Percentiles rank a stretch among this genome's conserved stretches.
These are phyloP conservation scores for Deilephila elpenor DNA, from an alignment of 2,888 invertebrate species.

Conservation along the genomic window DNA sequence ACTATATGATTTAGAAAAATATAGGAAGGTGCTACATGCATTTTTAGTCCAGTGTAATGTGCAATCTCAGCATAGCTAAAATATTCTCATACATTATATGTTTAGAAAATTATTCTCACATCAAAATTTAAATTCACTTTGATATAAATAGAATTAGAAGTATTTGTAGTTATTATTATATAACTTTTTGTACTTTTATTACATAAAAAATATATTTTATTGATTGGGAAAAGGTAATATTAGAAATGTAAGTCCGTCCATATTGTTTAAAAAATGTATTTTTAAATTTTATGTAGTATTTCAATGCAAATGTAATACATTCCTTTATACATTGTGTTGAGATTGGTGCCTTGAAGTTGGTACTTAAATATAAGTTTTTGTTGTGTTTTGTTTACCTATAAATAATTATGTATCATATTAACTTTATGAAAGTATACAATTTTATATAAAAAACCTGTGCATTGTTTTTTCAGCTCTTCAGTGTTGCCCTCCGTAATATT, in stretches of 20 bases:
- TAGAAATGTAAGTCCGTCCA: background rate
- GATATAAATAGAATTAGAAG: no score
- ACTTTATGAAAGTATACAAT: constrained; percentile 17
- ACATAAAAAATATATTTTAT: background rate
- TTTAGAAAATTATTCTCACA: background rate
- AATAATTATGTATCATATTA: constrained; percentile 29
- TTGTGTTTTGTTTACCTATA: constrained; percentile 38
- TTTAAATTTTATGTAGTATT: background rate
- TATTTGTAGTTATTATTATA: background rate
- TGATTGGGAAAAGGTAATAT: background rate
- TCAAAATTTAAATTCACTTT: no score
- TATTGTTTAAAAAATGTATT: background rate
- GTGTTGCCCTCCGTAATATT: no score
- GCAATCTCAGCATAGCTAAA: no score
- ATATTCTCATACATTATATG: background rate
- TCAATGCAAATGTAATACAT: constrained; percentile 8
- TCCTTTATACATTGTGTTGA: constrained; percentile 22
- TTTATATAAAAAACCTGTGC: background rate
- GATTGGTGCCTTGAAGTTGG: constrained; percentile 39
- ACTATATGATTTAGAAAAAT: background rate
- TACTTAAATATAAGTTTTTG: constrained; percentile 30
- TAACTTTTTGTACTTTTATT: background rate
- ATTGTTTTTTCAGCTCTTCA: constrained; percentile 13
- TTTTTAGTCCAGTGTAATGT: background rate
- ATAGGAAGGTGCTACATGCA: background rate